These are phyloP conservation scores for Notodonta ziczac DNA, from an alignment of 2,888 invertebrate genomes.

Conservation along the genomic window DNA sequence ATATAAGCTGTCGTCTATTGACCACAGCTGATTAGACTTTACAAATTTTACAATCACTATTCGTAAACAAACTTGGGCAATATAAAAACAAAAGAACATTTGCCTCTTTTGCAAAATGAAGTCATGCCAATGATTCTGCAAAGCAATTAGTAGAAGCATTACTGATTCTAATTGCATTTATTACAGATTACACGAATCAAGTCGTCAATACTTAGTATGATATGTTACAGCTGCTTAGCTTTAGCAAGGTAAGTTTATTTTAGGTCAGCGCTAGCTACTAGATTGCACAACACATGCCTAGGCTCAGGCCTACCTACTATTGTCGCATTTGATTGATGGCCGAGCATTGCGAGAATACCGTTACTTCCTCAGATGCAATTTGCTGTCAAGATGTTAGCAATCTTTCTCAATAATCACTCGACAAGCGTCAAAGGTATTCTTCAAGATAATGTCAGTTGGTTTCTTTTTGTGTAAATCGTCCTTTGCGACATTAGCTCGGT, in stretches of 20 bases:
- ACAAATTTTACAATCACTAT: not conserved
- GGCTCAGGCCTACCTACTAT: not conserved
- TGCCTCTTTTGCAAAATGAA: not conserved
- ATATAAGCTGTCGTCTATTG: too few species aligned
- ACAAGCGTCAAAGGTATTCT: too few species aligned
- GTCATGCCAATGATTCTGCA: not conserved
- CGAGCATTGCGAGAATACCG: too few species aligned
- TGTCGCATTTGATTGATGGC: not conserved
- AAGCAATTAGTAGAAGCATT: not conserved
- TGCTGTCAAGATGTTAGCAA: too few species aligned
- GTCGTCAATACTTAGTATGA: not conserved
- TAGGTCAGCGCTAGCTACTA: not conserved
- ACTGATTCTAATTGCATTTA: not conserved
- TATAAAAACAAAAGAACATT: not conserved
- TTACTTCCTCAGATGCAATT: too few species aligned
- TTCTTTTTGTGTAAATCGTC: too few species aligned
- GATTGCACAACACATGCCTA: slow-evolving; percentile 1
- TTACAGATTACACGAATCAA: not conserved
- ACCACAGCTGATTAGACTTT: too few species aligned
- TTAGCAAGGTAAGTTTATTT: not conserved
- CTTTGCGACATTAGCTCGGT: too few species aligned
- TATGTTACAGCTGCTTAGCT: not conserved
- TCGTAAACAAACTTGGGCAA: not conserved
- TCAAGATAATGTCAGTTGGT: too few species aligned
- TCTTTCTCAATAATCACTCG: too few species aligned